Conservation (phyloP, 64 coral and sea anemone genomes). For the Hydrozoanthus tunicans region DNA sequence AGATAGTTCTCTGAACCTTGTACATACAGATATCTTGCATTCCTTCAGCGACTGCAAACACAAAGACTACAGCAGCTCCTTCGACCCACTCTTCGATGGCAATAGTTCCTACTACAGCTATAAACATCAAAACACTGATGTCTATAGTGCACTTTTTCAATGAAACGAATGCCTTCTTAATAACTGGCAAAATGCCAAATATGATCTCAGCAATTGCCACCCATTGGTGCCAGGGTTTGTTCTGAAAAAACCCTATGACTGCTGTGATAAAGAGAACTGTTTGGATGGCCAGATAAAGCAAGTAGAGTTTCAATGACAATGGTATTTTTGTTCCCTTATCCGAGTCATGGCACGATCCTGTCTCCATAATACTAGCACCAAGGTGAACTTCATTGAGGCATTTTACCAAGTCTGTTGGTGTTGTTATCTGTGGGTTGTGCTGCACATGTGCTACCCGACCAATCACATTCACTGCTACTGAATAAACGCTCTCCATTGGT, state of each 20-base stretch:
- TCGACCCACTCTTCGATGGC: conserved; percentile 87
- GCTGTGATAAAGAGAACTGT: conserved; percentile 57
- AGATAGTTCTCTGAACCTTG: conserved; percentile 91
- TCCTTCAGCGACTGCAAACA: conserved; percentile 80
- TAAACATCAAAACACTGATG: conserved; percentile 83
- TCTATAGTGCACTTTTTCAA: conserved; percentile 67
- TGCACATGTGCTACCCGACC: conserved; percentile 85
- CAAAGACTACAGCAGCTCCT: conserved; percentile 91
- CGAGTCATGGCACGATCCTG: conserved; percentile 58
- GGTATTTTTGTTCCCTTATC: conserved; percentile 63
- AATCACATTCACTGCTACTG: conserved; percentile 89
- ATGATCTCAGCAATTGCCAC: conserved; percentile 87
- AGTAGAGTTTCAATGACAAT: conserved; percentile 27
- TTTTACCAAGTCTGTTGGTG: conserved; percentile 70
- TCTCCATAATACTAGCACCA: conserved; percentile 94
- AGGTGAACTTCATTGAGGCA: conserved; percentile 83
- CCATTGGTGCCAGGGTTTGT: conserved; percentile 75
- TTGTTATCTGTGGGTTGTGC: conserved; percentile 80
- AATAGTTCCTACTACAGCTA: conserved; percentile 87
- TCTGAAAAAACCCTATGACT: conserved; percentile 48
- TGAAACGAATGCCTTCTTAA: conserved; percentile 70
- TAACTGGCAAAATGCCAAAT: conserved; percentile 72
- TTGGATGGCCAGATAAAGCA: conserved; percentile 71
- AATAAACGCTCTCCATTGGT: conserved; percentile 71
- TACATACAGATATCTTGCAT: conserved; percentile 84